Evolutionary conservation across 2,113 vertebrate genomes (phyloP).

Genomic region (Butorides virescens): DNA sequence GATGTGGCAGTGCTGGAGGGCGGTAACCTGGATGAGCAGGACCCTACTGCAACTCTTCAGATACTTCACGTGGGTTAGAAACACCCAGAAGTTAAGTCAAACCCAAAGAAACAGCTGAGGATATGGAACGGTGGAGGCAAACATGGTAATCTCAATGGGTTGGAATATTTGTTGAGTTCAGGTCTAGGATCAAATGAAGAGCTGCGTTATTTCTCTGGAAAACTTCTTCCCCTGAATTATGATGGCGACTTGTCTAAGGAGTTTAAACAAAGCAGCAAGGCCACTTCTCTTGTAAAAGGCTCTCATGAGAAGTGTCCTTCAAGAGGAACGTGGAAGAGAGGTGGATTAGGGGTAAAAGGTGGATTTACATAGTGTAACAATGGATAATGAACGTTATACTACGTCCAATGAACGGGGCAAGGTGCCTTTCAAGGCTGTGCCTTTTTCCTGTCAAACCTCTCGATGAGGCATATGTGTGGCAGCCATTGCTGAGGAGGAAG

Average conservation of each 20-base stretch:
- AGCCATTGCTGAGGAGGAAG: not conserved
- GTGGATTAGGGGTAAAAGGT: not conserved
- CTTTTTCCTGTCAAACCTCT: not conserved
- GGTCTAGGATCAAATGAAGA: not conserved
- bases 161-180: not conserved
- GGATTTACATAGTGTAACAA: not conserved
- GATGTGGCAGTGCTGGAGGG: not conserved
- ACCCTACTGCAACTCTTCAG: not conserved
- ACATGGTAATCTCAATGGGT: not conserved
- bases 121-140: not conserved
- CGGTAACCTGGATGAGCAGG: not conserved
- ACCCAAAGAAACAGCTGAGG: not conserved
- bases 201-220: not conserved
- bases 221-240: not conserved
- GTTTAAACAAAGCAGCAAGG: not conserved
- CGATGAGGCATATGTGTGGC: not conserved
- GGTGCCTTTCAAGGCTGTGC: not conserved
- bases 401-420: accelerated
- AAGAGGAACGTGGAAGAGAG: not conserved
- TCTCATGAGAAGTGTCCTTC: not conserved
- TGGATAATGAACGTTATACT: not conserved
- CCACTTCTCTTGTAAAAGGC: not conserved
- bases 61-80: not conserved
- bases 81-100: not conserved
- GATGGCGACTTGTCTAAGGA: not conserved